Conservation (phyloP, 2,888 invertebrate species). For the Ametastegia equiseti region DNA sequence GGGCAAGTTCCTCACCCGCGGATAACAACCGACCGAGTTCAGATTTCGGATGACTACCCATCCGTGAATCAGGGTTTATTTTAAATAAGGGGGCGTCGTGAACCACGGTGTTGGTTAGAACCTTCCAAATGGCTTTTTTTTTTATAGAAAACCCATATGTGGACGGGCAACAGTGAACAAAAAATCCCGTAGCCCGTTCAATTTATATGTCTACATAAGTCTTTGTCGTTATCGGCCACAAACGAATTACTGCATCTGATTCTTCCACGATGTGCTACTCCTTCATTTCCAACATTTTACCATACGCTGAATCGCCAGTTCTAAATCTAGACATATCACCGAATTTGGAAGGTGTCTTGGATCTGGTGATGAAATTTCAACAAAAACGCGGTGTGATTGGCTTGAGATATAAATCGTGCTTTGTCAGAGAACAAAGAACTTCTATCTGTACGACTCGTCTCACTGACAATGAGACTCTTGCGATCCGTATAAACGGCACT, state of each 20-base stretch:
- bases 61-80: conserved; percentile 1
- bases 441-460: neutral
- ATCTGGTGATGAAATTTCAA: neutral
- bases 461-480: neutral
- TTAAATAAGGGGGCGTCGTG: neutral
- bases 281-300: neutral
- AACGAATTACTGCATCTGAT: too few species aligned
- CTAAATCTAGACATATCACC: neutral
- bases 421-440: neutral
- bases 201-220: neutral
- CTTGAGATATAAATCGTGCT: neutral
- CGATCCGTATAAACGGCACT: neutral
- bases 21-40: neutral
- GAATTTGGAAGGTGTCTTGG: too few species aligned
- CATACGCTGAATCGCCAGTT: neutral
- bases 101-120: neutral
- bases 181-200: neutral
- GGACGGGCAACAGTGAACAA: neutral
- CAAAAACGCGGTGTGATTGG: neutral
- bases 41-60: neutral
- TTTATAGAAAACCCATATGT: too few species aligned
- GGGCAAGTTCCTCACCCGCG: neutral
- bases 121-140: neutral
- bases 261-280: neutral
- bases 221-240: too few species aligned